Evolutionary conservation across 2,113 vertebrate species (phyloP).

Genomic region (Mesocricetus auratus): DNA sequence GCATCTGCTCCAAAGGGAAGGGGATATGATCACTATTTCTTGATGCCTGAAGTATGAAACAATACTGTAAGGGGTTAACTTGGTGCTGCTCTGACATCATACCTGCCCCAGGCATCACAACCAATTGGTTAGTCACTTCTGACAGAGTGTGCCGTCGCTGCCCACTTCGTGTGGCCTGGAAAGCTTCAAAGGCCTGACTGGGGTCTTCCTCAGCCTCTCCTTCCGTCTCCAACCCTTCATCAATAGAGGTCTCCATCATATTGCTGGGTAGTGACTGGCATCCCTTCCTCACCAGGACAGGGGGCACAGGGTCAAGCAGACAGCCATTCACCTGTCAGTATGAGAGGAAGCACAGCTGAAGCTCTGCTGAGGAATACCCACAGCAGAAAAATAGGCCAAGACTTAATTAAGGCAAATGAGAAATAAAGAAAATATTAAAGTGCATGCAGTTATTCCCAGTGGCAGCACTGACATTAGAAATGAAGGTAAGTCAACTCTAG

Average conservation of each 20-base stretch:
- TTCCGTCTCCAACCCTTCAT: constrained; percentile 96
- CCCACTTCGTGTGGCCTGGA: constrained; percentile 93
- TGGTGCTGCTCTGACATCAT: background rate
- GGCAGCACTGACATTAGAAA: background rate
- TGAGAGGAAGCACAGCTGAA: background rate
- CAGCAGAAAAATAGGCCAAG: background rate
- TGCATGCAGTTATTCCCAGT: background rate
- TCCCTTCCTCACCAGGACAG: constrained; percentile 91
- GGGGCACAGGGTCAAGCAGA: constrained; percentile 95
- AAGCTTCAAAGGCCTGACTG: constrained; percentile 90
- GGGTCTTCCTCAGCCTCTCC: constrained; percentile 94
- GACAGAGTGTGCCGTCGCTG: constrained; percentile 97
- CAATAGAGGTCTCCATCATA: constrained; percentile 99
- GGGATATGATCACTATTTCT: background rate
- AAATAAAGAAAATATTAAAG: background rate
- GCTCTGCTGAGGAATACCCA: background rate
- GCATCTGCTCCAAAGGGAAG: background rate
- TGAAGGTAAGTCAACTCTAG: background rate
- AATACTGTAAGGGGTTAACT: background rate
- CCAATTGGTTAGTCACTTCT: constrained; percentile 95
- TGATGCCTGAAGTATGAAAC: background rate
- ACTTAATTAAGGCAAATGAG: background rate
- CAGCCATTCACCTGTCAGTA: constrained; percentile 94
- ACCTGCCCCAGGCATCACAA: constrained; percentile 91
- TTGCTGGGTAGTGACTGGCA: constrained; percentile 95